phyloP scores from a whole-genome alignment of 2,797 vertebrate genomes.

The Meda fulgida region DNA sequence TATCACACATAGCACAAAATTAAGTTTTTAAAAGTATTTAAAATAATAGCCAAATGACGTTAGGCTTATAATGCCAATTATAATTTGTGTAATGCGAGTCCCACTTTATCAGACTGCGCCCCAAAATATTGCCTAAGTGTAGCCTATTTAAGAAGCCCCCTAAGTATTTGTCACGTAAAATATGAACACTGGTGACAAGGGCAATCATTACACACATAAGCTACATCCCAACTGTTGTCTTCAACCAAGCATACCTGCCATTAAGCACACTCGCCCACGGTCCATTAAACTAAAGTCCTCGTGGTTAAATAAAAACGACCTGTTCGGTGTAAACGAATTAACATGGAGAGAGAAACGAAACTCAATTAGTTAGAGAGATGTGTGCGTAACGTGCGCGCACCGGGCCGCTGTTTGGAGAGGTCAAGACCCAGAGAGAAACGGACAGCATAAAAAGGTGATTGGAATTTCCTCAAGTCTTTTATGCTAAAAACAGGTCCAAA shows the following conservation, averaged over 20 bases:
- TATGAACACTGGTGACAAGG: constrained; percentile 65
- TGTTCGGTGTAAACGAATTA: constrained; percentile 93
- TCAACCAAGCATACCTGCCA: constrained; percentile 78
- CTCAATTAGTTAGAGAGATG: constrained; percentile 85
- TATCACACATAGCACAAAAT: background rate
- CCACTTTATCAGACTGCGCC: background rate
- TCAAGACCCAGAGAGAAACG: background rate
- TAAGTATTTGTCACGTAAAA: constrained; percentile 78
- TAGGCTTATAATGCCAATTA: background rate
- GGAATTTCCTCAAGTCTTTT: background rate
- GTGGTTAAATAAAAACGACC: constrained; percentile 88
- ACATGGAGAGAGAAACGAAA: constrained; percentile 85
- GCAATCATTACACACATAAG: constrained; percentile 45
- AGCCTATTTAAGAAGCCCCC: constrained; percentile 79
- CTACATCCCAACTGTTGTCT: constrained; percentile 30
- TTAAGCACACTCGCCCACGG: constrained; percentile 85
- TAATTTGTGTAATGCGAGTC: background rate
- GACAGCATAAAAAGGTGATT: background rate
- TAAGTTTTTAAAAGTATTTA: background rate
- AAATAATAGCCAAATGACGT: background rate
- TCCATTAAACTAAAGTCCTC: constrained; percentile 91
- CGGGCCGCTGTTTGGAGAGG: background rate
- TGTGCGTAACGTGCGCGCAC: constrained; percentile 55
- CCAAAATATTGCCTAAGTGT: constrained; percentile 55
- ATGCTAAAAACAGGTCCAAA: background rate